phyloP scores from a whole-genome alignment of 2,113 vertebrate species.

The Argyrosomus japonicus region DNA sequence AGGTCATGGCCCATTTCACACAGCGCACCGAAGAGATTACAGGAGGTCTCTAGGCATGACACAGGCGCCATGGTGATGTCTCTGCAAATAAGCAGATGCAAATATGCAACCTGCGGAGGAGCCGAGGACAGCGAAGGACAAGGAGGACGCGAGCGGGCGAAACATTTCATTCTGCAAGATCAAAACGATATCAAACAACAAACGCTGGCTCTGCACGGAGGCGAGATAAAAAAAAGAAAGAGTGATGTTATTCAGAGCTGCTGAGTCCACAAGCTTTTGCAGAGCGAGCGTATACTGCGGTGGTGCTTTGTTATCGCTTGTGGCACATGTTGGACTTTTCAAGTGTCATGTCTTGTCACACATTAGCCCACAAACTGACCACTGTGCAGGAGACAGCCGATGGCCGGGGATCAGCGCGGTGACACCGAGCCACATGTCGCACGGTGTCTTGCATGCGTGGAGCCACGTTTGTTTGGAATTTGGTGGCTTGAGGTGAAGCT shows the following conservation, averaged over 20 bases:
- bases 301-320: slow-evolving; percentile 29
- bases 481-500: background rate
- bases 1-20: slow-evolving; percentile 59
- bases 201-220: background rate
- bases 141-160: slow-evolving; percentile 6
- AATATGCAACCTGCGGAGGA: slow-evolving; percentile 46
- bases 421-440: slow-evolving; percentile 28
- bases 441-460: background rate
- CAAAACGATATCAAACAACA: slow-evolving; percentile 47
- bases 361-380: slow-evolving; percentile 38
- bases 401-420: slow-evolving; percentile 35
- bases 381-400: background rate
- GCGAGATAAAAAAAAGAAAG: slow-evolving; percentile 48
- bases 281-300: background rate
- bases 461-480: slow-evolving; percentile 11
- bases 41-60: slow-evolving; percentile 44
- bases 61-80: slow-evolving; percentile 21
- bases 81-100: slow-evolving; percentile 50
- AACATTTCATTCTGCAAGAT: slow-evolving; percentile 44
- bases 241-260: slow-evolving; percentile 42
- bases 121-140: slow-evolving; percentile 24
- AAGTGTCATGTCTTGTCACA: slow-evolving; percentile 46
- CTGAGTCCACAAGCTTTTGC: slow-evolving; percentile 46
- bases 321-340: slow-evolving; percentile 54
- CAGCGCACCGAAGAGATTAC: slow-evolving; percentile 41